These are phyloP conservation scores for Notodonta ziczac DNA, from an alignment of 2,888 invertebrate species.

Conservation along the genomic window DNA sequence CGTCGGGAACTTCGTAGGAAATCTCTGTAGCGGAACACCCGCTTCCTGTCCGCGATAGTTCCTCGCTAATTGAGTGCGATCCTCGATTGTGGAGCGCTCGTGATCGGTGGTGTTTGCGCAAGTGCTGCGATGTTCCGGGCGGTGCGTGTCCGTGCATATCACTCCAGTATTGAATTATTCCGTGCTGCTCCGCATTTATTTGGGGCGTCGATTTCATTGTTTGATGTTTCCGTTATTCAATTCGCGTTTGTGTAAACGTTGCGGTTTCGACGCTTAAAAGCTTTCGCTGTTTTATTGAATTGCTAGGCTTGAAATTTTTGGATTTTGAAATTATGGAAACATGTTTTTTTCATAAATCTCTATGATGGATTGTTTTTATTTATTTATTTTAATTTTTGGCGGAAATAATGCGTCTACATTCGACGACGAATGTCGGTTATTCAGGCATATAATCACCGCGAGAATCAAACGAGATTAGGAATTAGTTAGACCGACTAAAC, in stretches of 20 bases:
- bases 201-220: slow-evolving; percentile 36
- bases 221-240: slow-evolving; percentile 35
- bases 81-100: slow-evolving; percentile 25
- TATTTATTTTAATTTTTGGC: neutral
- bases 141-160: slow-evolving; percentile 47
- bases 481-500: too few relatives aligned
- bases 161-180: slow-evolving; percentile 50
- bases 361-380: neutral
- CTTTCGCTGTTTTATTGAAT: slow-evolving; percentile 16
- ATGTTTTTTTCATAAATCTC: neutral
- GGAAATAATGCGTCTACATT: too few relatives aligned
- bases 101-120: slow-evolving; percentile 34
- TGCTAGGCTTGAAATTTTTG: neutral
- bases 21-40: slow-evolving; percentile 54
- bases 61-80: slow-evolving; percentile 39
- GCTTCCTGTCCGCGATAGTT: slow-evolving; percentile 45
- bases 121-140: slow-evolving; percentile 37
- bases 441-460: too few relatives aligned
- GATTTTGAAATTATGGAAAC: neutral
- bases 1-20: slow-evolving; percentile 60
- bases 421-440: too few relatives aligned
- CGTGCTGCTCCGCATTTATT: slow-evolving; percentile 34
- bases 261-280: slow-evolving; percentile 15
- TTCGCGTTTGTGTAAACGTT: slow-evolving; percentile 23
- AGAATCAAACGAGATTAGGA: too few relatives aligned